These are phyloP conservation scores for Eristalis arbustorum DNA, from an alignment of 2,888 invertebrate genomes.

Conservation along the genomic window DNA sequence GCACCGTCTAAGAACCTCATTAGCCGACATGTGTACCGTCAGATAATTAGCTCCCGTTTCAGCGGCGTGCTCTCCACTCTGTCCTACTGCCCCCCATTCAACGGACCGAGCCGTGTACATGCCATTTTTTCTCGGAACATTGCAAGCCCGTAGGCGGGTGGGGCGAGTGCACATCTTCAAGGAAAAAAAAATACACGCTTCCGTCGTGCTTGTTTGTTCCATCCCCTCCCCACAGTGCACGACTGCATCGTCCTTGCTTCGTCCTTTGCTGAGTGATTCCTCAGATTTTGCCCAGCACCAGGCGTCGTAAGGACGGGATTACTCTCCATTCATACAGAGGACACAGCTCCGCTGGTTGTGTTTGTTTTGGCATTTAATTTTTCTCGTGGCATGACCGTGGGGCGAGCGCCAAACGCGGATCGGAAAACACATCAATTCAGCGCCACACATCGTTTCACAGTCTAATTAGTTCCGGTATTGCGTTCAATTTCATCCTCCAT, in stretches of 20 bases:
- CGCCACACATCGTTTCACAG: neutral
- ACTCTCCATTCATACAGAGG: neutral
- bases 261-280: neutral
- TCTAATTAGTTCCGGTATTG: conserved; percentile 26
- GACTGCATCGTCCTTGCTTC: neutral
- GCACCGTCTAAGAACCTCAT: neutral
- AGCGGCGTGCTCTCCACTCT: neutral
- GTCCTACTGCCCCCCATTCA: neutral
- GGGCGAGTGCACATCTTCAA: neutral
- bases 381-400: neutral
- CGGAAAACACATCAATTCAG: neutral
- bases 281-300: neutral
- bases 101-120: neutral
- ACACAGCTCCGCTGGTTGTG: neutral
- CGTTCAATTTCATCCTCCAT: neutral
- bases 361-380: neutral
- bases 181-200: neutral
- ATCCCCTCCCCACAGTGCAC: neutral
- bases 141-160: neutral
- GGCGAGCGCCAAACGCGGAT: neutral
- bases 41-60: neutral
- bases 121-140: neutral
- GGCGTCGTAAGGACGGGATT: neutral
- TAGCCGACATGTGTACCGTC: neutral
- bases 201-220: neutral